Evolutionary conservation across 2,113 vertebrate genomes (phyloP).

Genomic region (Octodon degus): DNA sequence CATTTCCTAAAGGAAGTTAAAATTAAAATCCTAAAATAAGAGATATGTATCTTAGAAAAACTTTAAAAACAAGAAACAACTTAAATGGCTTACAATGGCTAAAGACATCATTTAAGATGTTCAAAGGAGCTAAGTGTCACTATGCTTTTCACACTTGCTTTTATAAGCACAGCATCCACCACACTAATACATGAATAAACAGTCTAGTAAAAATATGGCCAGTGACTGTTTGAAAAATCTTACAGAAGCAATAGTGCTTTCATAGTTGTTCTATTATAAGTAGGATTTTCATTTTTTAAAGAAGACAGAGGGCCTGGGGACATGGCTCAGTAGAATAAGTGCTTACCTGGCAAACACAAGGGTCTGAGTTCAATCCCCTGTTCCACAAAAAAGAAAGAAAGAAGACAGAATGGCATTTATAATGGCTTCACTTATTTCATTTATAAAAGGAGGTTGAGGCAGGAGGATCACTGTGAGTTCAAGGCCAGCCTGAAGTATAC

Average conservation of each 20-base stretch:
- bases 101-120: neutral
- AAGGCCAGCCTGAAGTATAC: neutral
- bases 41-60: neutral
- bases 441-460: neutral
- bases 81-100: neutral
- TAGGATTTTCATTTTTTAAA: neutral
- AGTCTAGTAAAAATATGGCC: neutral
- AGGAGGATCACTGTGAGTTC: neutral
- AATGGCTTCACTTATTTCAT: constrained; percentile 15
- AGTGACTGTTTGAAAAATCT: constrained; percentile 3
- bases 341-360: too few species aligned
- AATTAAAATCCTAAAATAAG: neutral
- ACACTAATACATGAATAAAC: neutral
- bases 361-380: too few species aligned
- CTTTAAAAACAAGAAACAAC: neutral
- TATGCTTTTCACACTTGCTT: neutral
- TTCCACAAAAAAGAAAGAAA: too few species aligned
- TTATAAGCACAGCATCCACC: neutral
- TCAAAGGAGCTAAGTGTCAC: neutral
- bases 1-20: constrained; percentile 21
- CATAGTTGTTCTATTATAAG: neutral
- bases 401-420: neutral
- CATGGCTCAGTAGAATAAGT: too few species aligned
- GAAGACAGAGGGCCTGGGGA: neutral
- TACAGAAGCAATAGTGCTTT: neutral